These are phyloP conservation scores for Sula dactylatra DNA, from an alignment of 2,113 vertebrate species.

Conservation along the genomic window DNA sequence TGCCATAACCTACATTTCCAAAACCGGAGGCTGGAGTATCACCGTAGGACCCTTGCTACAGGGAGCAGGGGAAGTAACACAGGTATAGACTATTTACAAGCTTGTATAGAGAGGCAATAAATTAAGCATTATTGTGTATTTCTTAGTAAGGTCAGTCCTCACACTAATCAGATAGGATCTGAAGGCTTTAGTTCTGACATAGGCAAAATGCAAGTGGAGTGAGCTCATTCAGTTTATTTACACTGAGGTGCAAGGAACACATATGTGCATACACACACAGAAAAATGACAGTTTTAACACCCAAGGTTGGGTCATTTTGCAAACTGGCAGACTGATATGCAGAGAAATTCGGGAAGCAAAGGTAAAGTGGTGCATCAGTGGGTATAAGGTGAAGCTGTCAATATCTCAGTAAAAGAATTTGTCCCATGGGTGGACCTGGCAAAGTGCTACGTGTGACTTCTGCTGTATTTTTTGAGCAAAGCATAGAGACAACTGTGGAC, in stretches of 20 bases:
- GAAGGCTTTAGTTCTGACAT: not conserved
- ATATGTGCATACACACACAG: accelerated
- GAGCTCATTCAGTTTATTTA: not conserved
- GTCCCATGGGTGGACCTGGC: not conserved
- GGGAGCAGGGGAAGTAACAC: not conserved
- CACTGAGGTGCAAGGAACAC: not conserved
- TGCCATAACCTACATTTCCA: not conserved
- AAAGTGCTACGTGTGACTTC: not conserved
- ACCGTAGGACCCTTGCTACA: not conserved
- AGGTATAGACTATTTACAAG: not conserved
- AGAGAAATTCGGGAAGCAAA: not conserved
- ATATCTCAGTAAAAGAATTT: not conserved
- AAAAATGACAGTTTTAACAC: not conserved
- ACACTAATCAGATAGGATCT: not conserved
- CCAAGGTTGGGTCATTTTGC: not conserved
- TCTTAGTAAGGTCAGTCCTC: not conserved
- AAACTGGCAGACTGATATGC: not conserved
- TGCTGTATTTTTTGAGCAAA: not conserved
- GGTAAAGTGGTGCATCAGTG: not conserved
- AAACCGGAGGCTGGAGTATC: not conserved
- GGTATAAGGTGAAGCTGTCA: not conserved
- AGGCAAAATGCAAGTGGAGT: not conserved
- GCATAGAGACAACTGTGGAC: not conserved
- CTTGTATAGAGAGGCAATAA: not conserved
- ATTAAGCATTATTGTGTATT: not conserved